These are phyloP conservation scores for Actenoides hombroni DNA, from an alignment of 2,113 vertebrate species.

Conservation along the genomic window DNA sequence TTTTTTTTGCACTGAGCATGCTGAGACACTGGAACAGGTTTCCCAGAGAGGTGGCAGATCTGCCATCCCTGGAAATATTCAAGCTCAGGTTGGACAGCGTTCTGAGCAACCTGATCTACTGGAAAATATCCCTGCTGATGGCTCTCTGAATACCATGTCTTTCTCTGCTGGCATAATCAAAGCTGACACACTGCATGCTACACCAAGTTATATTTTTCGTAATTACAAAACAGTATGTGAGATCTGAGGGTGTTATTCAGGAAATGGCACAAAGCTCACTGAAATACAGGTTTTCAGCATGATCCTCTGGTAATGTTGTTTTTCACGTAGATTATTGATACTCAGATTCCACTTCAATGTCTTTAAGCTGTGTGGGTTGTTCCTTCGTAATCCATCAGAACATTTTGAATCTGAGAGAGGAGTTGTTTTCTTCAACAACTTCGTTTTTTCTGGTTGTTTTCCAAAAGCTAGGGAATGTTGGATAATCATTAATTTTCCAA, in stretches of 20 bases:
- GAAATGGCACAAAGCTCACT: conserved; percentile 29
- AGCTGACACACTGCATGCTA: neutral
- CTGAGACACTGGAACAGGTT: no score
- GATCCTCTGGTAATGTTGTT: conserved; percentile 9
- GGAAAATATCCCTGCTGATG: no score
- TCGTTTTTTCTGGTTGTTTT: conserved; percentile 54
- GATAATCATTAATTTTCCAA: conserved; percentile 51
- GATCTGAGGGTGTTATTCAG: neutral
- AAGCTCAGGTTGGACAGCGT: no score
- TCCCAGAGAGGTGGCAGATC: no score
- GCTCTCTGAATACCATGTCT: conserved; percentile 1
- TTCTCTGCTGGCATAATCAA: conserved; percentile 25
- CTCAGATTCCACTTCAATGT: neutral
- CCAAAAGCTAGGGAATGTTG: conserved; percentile 44
- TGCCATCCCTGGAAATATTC: no score
- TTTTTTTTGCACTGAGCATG: no score
- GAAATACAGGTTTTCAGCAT: conserved; percentile 47
- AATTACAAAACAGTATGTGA: conserved; percentile 33
- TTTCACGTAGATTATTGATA: conserved; percentile 23
- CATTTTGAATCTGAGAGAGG: conserved; percentile 29
- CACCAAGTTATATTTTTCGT: neutral
- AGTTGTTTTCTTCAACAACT: conserved; percentile 55
- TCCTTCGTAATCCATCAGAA: conserved; percentile 45
- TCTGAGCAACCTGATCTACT: no score
- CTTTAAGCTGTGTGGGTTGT: conserved; percentile 23